These are phyloP conservation scores for Cremastinae sp. DNA, from an alignment of 2,888 invertebrate genomes.

Conservation along the genomic window DNA sequence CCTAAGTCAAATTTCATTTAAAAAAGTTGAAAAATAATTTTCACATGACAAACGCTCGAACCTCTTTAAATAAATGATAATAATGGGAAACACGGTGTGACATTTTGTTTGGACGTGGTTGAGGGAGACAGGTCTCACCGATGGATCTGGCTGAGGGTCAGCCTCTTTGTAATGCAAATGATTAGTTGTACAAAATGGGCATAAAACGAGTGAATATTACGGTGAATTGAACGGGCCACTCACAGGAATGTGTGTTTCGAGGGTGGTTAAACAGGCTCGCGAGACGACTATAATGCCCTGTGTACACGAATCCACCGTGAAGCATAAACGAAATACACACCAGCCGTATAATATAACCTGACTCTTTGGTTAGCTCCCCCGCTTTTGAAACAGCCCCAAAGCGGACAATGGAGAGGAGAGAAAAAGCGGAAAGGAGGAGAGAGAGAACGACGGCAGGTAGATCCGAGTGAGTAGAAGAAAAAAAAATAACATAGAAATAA, in stretches of 20 bases:
- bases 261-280: conserved; percentile 26
- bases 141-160: neutral
- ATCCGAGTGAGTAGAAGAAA: neutral
- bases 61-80: too few species aligned
- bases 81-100: too few species aligned
- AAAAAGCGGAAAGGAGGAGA: neutral
- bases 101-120: too few species aligned
- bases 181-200: neutral
- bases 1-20: too few species aligned
- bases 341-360: conserved; percentile 37
- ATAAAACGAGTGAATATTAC: neutral
- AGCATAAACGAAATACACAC: conserved; percentile 17
- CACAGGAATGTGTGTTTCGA: conserved; percentile 21
- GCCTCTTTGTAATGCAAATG: neutral
- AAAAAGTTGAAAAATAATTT: too few species aligned
- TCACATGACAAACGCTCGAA: too few species aligned
- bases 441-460: conserved; percentile 23
- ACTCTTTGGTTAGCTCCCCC: conserved; percentile 52
- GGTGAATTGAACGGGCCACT: neutral
- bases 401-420: conserved; percentile 38
- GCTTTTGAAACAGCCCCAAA: conserved; percentile 51
- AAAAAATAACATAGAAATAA: too few species aligned
- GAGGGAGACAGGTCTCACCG: neutral
- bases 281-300: neutral
- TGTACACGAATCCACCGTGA: conserved; percentile 10